Percentiles rank a stretch among this genome's conserved stretches.
These are phyloP conservation scores for Lithodes maja DNA, from an alignment of 2,888 invertebrate species.

Conservation along the genomic window DNA sequence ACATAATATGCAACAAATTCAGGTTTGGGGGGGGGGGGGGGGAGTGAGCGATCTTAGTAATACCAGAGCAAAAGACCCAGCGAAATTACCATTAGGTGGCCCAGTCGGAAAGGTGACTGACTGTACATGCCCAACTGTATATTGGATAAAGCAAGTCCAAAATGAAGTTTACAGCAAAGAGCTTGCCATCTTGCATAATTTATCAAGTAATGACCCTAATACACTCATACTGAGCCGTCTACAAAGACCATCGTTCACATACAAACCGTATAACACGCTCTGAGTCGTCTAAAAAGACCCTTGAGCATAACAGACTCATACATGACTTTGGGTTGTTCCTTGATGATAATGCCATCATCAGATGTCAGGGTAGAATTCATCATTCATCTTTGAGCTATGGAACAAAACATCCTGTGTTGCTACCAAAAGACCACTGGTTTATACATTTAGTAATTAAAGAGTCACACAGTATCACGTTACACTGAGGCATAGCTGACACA, in stretches of 20 bases:
- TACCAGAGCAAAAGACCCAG: too few relatives aligned
- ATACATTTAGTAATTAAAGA: neutral
- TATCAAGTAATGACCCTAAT: neutral
- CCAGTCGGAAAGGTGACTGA: too few relatives aligned
- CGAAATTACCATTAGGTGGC: too few relatives aligned
- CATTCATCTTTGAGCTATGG: neutral
- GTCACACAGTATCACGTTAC: neutral
- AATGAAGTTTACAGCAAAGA: neutral
- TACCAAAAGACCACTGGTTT: conserved; percentile 10
- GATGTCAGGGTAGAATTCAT: conserved; percentile 10
- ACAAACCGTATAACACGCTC: neutral
- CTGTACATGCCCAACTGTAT: neutral
- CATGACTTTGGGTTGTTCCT: neutral
- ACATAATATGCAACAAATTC: too few relatives aligned
- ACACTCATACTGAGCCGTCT: neutral
- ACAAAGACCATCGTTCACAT: neutral
- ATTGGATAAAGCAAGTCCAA: neutral
- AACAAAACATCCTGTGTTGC: neutral
- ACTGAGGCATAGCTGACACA: neutral
- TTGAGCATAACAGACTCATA: neutral
- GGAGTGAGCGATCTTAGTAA: too few relatives aligned
- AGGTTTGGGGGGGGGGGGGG: too few relatives aligned
- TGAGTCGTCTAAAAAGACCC: conserved; percentile 17
- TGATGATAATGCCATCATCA: neutral
- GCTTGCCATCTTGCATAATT: neutral